Evolutionary conservation across 1,140 invertebrate species (phyloP).

Genomic region (Arion vulgaris): DNA sequence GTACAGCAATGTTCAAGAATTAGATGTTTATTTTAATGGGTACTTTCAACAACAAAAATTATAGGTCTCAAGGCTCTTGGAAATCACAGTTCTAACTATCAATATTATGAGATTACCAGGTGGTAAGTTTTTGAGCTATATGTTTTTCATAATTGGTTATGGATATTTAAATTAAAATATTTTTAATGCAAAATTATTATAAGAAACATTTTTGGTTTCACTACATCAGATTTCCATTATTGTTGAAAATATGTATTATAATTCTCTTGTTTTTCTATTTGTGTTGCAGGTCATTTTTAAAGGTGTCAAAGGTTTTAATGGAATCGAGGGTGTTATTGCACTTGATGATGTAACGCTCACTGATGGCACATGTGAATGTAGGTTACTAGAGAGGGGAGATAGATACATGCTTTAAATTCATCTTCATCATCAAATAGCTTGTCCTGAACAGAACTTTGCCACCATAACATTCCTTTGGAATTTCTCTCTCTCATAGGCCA

Average conservation of each 20-base stretch:
- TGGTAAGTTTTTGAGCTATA: not conserved
- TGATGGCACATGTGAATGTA: constrained; percentile 30
- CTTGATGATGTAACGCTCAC: constrained; percentile 26
- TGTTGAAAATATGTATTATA: too few species aligned
- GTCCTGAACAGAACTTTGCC: too few species aligned
- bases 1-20: constrained; percentile 15
- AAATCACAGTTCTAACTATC: not conserved
- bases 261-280: not conserved
- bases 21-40: constrained; percentile 23
- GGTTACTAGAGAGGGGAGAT: not conserved
- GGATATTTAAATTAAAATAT: too few species aligned
- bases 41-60: not conserved
- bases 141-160: too few species aligned
- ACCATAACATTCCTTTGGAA: too few species aligned
- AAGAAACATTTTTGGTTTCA: too few species aligned
- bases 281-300: constrained; percentile 21
- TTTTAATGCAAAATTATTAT: too few species aligned
- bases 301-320: not conserved
- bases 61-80: not conserved
- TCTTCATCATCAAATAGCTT: too few species aligned
- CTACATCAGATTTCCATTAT: too few species aligned
- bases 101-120: not conserved
- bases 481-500: too few species aligned
- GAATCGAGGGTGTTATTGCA: constrained; percentile 23
- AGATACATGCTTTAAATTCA: too few species aligned